These are phyloP conservation scores for Trissolcus basalis DNA, from an alignment of 1,140 invertebrate genomes.

Conservation along the genomic window DNA sequence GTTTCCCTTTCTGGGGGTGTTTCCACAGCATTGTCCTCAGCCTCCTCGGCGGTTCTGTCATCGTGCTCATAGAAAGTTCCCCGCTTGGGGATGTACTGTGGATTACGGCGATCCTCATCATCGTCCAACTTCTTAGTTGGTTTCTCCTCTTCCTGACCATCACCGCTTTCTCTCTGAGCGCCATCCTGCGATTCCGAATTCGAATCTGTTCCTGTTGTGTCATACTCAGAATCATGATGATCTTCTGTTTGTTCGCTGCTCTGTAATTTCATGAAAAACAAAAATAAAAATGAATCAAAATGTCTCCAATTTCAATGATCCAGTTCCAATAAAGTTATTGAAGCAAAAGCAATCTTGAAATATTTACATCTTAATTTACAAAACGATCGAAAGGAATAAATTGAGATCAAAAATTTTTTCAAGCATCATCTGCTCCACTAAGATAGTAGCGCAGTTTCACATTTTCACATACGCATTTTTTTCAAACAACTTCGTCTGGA, in stretches of 20 bases:
- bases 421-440: too few species aligned
- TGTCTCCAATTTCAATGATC: too few species aligned
- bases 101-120: slow-evolving; percentile 96
- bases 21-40: slow-evolving; percentile 68
- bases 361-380: too few species aligned
- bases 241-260: slow-evolving; percentile 74
- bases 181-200: slow-evolving; percentile 72
- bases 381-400: too few species aligned
- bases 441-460: too few species aligned
- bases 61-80: slow-evolving; percentile 98
- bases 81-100: slow-evolving; percentile 96
- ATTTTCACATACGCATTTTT: too few species aligned
- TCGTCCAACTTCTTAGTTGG: slow-evolving; percentile 86
- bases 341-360: too few species aligned
- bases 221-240: slow-evolving; percentile 74
- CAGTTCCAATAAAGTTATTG: too few species aligned
- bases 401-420: too few species aligned
- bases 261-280: slow-evolving; percentile 49
- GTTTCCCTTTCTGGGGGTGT: slow-evolving; percentile 69
- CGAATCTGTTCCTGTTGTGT: slow-evolving; percentile 75
- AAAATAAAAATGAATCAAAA: too few species aligned
- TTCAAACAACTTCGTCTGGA: too few species aligned
- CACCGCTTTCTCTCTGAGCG: slow-evolving; percentile 77
- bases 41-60: slow-evolving; percentile 87
- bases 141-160: slow-evolving; percentile 79